phyloP scores from a whole-genome alignment of 2,113 vertebrate species.

The Phalacrocorax carbo region DNA sequence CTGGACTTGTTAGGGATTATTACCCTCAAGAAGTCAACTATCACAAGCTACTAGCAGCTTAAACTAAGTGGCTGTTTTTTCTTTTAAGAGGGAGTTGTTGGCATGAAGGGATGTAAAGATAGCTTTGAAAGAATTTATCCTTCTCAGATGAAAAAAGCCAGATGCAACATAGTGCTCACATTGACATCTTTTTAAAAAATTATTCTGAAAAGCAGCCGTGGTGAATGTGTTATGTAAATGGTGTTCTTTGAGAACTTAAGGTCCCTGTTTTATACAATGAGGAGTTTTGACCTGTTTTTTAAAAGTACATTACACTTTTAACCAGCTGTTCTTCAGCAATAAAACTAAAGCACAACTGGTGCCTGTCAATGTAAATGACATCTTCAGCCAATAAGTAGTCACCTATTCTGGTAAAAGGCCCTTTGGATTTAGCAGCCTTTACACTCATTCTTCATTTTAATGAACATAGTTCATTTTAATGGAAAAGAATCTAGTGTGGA shows the following conservation, averaged over 20 bases:
- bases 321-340: background rate
- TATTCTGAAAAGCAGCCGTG: background rate
- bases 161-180: background rate
- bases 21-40: background rate
- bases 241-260: background rate
- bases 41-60: background rate
- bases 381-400: background rate
- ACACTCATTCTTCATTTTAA: conserved; percentile 30
- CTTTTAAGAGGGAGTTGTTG: background rate
- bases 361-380: background rate
- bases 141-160: background rate
- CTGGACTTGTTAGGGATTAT: background rate
- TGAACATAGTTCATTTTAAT: background rate
- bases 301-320: background rate
- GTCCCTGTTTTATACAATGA: background rate
- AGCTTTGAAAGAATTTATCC: background rate
- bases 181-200: background rate
- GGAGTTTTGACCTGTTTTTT: background rate
- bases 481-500: conserved; percentile 57
- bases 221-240: background rate
- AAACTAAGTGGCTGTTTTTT: background rate
- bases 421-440: conserved; percentile 52
- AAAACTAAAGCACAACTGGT: background rate
- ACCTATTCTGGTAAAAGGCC: conserved; percentile 43
- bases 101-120: background rate